Evolutionary conservation across 2,888 invertebrate species (phyloP), one percentile per base, ranked within the genome.

Genomic region (Caenorhabditis sp.): DNA sequence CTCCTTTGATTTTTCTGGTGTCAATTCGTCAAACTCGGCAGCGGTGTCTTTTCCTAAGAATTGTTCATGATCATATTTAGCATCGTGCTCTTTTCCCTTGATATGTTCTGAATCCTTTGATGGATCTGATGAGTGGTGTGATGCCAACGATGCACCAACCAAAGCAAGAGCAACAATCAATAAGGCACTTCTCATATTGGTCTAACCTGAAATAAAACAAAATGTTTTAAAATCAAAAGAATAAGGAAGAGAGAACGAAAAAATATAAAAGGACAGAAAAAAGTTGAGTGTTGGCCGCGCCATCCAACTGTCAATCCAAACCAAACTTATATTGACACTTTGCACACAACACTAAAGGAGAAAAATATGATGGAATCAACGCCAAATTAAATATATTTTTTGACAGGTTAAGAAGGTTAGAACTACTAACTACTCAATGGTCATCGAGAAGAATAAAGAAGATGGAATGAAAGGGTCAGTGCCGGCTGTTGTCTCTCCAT

Each of bases 51-150:
- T 94, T 0, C 97, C 97, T 14, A 99, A 90, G 88, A 99, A 97
- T 0, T 96, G 95, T 88, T 97, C 97, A 88, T 97, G 97, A 88
- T 97, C 97, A 88, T 94, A 97, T 80, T 95, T 93, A 60, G 92
- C 90, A 89, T 97, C 89, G 84, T 90, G 90, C 59, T 89, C 88
- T 4, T 87, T 88, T 59, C 81, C 82, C 80, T 83, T 81, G 64
- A 78, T 69, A 61, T 83, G 83, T 36, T 81, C 79, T 57, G 71
- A 67, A 67, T 83, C 82, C 68, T 81, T 74, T 31, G 80, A 60
- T 38, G 83, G 82, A 67, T 83, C 83, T 7, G 76, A 59, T 56
- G 78, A 74, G 67, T 80, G 80, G 60, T 83, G 82, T 36, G 76
- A 77, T 36, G 76, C 79, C 27, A 70, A 64, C 8, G 63, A 66